Base-by-base conservation (phyloP, 1,140 invertebrate genomes). In the Drosophila novamexicana region DNA sequence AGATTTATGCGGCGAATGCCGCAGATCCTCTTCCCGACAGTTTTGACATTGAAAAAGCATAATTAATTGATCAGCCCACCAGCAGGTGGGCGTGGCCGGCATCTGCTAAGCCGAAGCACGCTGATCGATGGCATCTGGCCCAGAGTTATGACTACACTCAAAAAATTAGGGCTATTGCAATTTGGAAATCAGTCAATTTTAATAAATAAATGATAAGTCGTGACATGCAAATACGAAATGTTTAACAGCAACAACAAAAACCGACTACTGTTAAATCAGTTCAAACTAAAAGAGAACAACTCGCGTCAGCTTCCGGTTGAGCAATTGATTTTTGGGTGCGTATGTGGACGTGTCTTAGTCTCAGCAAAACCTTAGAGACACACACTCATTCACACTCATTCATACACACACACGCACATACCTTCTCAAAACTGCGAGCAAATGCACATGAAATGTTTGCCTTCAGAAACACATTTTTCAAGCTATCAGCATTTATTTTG, bases 401-500 rank as follows among this genome's bases (percentile, higher is more conserved):
- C 22, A 22, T 3, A 22, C 10, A 58, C 14, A 64, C 50, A 59
- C 2, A 56, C 10, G 16, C 9, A 54, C 9, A 45, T 14, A 44
- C 14, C 36, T n/a, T 44, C n/a, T 40, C n/a, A 32, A 57, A 47
- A 22, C 22, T 22, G 29, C 32, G 22, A 45, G 53, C 44, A 39
- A 66, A 50, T 78, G 77, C 81, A 81, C 74, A 81, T 29, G 22
- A 81, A 78, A 49, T 74, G 59, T 65, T 78, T 74, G 72, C 77
- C 74, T 76, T 76, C 50, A 39, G 68, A 76, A 71, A 61, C 57
- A 75, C 47, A 81, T 89, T 78, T 77, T 66, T 88, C 45, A 84
- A 78, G 77, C 80, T 73, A 89, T 89, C 80, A 89, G 81, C 77
- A 50, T 89, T 84, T 89, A 90, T 90, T 84, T 89, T 79, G 84